A percentile compares a stretch with the other conserved stretches of the same genome.
Evolutionary conservation across 2,888 invertebrate species (phyloP).

Genomic region (Pemphredon lugubris): DNA sequence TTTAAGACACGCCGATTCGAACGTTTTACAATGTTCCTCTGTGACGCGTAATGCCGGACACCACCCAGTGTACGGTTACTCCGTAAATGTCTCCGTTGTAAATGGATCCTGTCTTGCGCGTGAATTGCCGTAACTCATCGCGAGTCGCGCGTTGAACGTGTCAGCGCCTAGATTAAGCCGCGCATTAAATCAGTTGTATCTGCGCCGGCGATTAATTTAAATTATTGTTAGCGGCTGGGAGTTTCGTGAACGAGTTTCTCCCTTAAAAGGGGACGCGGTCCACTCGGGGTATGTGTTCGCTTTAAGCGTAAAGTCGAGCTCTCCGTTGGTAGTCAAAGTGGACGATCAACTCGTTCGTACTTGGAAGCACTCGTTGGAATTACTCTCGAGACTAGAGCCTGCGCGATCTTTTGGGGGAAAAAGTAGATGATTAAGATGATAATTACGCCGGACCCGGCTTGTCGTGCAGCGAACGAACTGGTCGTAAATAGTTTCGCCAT

Average conservation of each 20-base stretch:
- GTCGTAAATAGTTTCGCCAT: no score
- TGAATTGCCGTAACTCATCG: conserved; percentile 64
- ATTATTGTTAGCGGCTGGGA: conserved; percentile 46
- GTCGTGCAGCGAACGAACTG: no score
- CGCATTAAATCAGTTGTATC: conserved; percentile 64
- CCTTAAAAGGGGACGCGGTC: no score
- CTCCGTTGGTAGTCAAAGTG: no score
- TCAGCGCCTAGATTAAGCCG: conserved; percentile 60
- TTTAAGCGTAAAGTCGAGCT: no score
- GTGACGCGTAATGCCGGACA: conserved; percentile 8
- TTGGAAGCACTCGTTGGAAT: neutral
- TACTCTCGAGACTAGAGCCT: no score
- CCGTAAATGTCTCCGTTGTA: conserved; percentile 63
- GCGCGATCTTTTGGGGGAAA: no score
- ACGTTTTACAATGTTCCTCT: neutral
- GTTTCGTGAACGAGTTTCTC: conserved; percentile 27
- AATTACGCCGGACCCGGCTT: no score
- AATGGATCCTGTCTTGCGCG: conserved; percentile 63
- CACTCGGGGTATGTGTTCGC: no score
- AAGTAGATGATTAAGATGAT: no score
- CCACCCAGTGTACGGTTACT: conserved; percentile 33
- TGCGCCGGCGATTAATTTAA: conserved; percentile 57
- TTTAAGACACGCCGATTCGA: no score
- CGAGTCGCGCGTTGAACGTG: conserved; percentile 54
- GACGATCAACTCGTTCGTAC: neutral